Evolutionary conservation across 2,113 vertebrate species (phyloP).

Genomic region (Dissostichus mawsoni): DNA sequence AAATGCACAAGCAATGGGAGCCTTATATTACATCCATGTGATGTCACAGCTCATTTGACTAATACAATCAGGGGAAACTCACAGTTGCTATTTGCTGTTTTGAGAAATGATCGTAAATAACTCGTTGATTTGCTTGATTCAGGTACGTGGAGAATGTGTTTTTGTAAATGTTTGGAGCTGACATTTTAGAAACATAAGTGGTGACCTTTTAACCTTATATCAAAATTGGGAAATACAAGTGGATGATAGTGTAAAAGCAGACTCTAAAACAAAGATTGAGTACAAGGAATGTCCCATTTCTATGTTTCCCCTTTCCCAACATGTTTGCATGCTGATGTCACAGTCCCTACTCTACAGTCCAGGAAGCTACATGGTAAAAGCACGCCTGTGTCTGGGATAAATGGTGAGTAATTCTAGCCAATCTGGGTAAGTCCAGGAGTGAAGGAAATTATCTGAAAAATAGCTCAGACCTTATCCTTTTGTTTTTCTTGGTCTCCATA

Average conservation of each 20-base stretch:
- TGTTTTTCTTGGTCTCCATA: constrained; percentile 71
- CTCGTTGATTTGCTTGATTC: not conserved
- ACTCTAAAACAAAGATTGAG: not conserved
- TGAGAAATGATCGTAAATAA: constrained; percentile 10
- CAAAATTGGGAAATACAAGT: not conserved
- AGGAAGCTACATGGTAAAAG: constrained; percentile 18
- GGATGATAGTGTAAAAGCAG: not conserved
- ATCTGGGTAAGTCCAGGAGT: constrained; percentile 32
- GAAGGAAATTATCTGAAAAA: constrained; percentile 62
- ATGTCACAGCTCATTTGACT: constrained; percentile 85
- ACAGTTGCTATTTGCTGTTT: constrained; percentile 22
- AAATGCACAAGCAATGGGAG: constrained; percentile 73
- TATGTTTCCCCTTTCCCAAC: constrained; percentile 25
- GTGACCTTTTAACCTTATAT: not conserved
- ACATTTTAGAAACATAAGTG: not conserved
- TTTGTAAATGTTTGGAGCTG: not conserved
- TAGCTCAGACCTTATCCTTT: constrained; percentile 57
- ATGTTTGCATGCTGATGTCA: constrained; percentile 27
- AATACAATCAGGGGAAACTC: constrained; percentile 72
- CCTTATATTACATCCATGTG: constrained; percentile 83
- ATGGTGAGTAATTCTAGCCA: constrained; percentile 30
- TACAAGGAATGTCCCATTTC: not conserved
- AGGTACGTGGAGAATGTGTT: constrained; percentile 2
- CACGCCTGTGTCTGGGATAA: constrained; percentile 15
- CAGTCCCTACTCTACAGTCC: constrained; percentile 9